These are phyloP conservation scores for Trichopria drosophilae DNA, from an alignment of 2,888 invertebrate genomes.

Conservation along the genomic window DNA sequence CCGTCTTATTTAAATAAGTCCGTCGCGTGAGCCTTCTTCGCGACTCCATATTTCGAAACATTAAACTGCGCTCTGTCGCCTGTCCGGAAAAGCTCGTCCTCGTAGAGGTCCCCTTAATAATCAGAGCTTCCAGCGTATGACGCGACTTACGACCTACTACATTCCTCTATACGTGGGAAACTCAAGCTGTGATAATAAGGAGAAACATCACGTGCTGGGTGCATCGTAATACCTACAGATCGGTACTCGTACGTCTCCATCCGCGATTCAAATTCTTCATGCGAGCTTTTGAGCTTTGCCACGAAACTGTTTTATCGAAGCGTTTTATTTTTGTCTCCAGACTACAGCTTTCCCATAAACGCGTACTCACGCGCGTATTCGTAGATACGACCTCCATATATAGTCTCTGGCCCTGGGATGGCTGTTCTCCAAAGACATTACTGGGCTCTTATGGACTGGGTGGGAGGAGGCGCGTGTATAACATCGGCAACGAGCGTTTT, in stretches of 20 bases:
- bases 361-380: slow-evolving; percentile 5
- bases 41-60: slow-evolving; percentile 43
- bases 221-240: too few relatives aligned
- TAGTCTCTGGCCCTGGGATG: slow-evolving; percentile 43
- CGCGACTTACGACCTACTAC: too few relatives aligned
- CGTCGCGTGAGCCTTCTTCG: slow-evolving; percentile 35
- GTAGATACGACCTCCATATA: slow-evolving; percentile 7
- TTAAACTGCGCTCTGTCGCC: slow-evolving; percentile 35
- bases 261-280: too few relatives aligned
- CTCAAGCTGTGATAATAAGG: too few relatives aligned
- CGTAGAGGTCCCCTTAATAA: too few relatives aligned
- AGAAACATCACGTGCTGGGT: too few relatives aligned
- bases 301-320: too few relatives aligned
- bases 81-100: slow-evolving; percentile 30
- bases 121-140: too few relatives aligned
- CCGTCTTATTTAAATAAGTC: slow-evolving; percentile 56
- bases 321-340: slow-evolving; percentile 16
- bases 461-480: neutral
- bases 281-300: too few relatives aligned
- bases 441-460: neutral
- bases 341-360: slow-evolving; percentile 21
- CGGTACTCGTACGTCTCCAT: too few relatives aligned
- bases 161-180: too few relatives aligned
- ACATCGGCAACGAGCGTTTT: too few relatives aligned
- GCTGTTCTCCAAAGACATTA: slow-evolving; percentile 36